A percentile compares a stretch with the other conserved stretches of the same genome.
phyloP scores from a whole-genome alignment of 1,140 invertebrate species.

The Caenorhabditis briggsae region DNA sequence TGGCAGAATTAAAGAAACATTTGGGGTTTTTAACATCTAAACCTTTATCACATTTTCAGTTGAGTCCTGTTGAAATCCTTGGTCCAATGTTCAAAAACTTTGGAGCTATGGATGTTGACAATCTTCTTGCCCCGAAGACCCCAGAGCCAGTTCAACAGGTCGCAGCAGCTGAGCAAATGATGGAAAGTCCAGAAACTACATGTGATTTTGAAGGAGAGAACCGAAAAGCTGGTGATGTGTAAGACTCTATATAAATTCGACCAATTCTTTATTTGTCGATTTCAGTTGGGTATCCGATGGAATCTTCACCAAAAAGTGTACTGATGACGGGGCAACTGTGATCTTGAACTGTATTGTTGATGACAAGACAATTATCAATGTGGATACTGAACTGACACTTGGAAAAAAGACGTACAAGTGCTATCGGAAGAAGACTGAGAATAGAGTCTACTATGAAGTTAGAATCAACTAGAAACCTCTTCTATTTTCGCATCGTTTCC shows the following conservation, averaged over 20 bases:
- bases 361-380: slow-evolving; percentile 62
- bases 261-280: background rate
- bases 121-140: background rate
- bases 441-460: slow-evolving; percentile 52
- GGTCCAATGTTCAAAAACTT: slow-evolving; percentile 59
- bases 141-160: slow-evolving; percentile 35
- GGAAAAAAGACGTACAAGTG: slow-evolving; percentile 64
- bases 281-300: slow-evolving; percentile 66
- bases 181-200: background rate
- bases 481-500: slow-evolving; percentile 7
- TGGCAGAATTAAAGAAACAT: too few relatives aligned
- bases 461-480: slow-evolving; percentile 19
- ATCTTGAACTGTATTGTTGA: slow-evolving; percentile 63
- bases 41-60: slow-evolving; percentile 9
- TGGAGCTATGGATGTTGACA: slow-evolving; percentile 45
- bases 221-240: slow-evolving; percentile 63
- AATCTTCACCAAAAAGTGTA: slow-evolving; percentile 66
- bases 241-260: background rate
- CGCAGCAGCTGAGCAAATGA: slow-evolving; percentile 1
- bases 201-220: slow-evolving; percentile 46
- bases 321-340: slow-evolving; percentile 59
- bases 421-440: slow-evolving; percentile 33
- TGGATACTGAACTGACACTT: slow-evolving; percentile 57
- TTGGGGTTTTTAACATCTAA: too few relatives aligned
- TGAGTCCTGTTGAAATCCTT: slow-evolving; percentile 56